These are phyloP conservation scores for Vidua macroura DNA, from an alignment of 2,113 vertebrate species.

Conservation along the genomic window DNA sequence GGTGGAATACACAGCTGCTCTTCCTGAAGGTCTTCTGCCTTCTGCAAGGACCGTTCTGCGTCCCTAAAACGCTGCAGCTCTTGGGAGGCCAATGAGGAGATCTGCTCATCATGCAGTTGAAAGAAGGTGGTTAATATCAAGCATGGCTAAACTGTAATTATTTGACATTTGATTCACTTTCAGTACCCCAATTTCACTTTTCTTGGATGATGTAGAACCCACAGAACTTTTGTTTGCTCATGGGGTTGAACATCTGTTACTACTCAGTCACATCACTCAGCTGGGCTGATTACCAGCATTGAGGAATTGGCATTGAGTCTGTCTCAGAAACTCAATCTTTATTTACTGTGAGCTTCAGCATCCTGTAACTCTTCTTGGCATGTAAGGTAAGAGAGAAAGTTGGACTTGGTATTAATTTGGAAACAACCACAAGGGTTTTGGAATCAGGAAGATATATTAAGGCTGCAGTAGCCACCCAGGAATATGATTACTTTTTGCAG, in stretches of 20 bases:
- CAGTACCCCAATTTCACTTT: not conserved
- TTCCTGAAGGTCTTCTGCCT: not conserved
- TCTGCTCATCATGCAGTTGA: slow-evolving; percentile 66
- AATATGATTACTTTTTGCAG: slow-evolving; percentile 12
- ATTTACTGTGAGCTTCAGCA: slow-evolving; percentile 11
- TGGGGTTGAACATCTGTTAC: slow-evolving; percentile 42
- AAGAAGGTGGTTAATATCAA: not conserved
- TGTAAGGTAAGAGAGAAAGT: not conserved
- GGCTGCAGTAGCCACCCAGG: slow-evolving; percentile 20
- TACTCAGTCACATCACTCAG: slow-evolving; percentile 36
- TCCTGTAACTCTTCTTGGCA: slow-evolving; percentile 9
- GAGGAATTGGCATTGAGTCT: slow-evolving; percentile 23
- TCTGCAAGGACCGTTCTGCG: not conserved
- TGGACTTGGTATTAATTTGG: slow-evolving; percentile 22
- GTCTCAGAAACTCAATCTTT: slow-evolving; percentile 44
- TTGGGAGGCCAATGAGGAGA: slow-evolving; percentile 78
- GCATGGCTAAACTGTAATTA: not conserved
- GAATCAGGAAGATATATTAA: slow-evolving; percentile 32
- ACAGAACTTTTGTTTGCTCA: not conserved
- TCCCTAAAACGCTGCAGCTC: slow-evolving; percentile 77
- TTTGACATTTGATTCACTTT: not conserved
- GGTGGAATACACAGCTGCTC: slow-evolving; percentile 4
- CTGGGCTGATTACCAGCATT: not conserved
- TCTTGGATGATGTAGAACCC: not conserved
- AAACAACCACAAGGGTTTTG: slow-evolving; percentile 23